phyloP scores from a whole-genome alignment of 2,113 vertebrate genomes.

The Manacus vitellinus region DNA sequence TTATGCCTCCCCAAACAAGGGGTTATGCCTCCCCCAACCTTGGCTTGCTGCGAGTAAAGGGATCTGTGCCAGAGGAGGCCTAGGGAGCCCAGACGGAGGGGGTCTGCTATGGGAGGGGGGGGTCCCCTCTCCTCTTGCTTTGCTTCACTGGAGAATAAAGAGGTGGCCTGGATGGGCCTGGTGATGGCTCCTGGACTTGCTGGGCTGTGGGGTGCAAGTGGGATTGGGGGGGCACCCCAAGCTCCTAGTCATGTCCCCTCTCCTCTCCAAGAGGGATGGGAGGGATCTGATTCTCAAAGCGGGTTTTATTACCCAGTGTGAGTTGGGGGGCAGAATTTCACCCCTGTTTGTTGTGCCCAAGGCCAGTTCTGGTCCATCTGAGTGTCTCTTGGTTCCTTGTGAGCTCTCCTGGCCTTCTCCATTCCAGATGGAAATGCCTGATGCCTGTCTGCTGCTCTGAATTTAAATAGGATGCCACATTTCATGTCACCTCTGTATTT shows the following conservation, averaged over 20 bases:
- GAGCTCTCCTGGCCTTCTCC: background rate
- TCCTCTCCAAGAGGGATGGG: background rate
- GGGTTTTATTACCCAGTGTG: background rate
- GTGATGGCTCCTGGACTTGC: conserved; percentile 50
- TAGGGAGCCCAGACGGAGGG: background rate
- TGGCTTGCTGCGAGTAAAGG: background rate
- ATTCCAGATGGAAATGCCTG: background rate
- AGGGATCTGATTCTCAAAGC: background rate
- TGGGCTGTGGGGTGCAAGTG: conserved; percentile 21
- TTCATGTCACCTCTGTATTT: background rate
- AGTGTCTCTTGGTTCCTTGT: background rate
- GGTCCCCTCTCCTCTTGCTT: conserved; percentile 25
- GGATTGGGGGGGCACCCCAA: background rate
- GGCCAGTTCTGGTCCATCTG: background rate
- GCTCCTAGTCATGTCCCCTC: background rate
- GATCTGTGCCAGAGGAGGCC: background rate
- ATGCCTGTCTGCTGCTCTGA: background rate
- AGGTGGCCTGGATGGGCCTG: conserved; percentile 45
- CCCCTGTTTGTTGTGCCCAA: background rate
- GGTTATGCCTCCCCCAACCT: background rate
- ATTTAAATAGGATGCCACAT: background rate
- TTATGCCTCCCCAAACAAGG: background rate
- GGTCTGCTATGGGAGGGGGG: background rate
- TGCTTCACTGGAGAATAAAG: conserved; percentile 64
- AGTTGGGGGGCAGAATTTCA: background rate